A percentile compares a stretch with the other conserved stretches of the same genome.
phyloP scores from a whole-genome alignment of 2,797 vertebrate species.

The Liparis tanakae region DNA sequence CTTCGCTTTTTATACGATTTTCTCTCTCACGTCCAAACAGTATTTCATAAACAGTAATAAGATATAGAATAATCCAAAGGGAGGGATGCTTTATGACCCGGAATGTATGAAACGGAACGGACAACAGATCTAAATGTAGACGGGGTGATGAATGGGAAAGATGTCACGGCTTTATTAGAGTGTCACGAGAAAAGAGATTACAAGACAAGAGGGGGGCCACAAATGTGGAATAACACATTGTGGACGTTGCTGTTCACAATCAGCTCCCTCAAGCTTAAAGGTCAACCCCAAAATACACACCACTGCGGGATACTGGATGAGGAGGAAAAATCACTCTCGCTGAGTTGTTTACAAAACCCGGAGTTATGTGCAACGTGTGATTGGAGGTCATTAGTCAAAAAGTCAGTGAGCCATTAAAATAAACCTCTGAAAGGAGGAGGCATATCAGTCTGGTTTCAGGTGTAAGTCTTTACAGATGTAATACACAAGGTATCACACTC shows the following conservation, averaged over 20 bases:
- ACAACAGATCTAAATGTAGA: not conserved
- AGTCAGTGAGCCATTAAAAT: not conserved
- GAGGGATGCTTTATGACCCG: too few species aligned
- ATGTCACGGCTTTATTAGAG: not conserved
- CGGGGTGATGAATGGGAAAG: not conserved
- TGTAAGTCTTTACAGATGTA: slow-evolving; percentile 12
- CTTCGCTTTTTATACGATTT: too few species aligned
- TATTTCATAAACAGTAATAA: too few species aligned
- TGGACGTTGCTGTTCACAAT: not conserved
- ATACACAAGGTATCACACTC: not conserved
- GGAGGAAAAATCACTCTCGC: not conserved
- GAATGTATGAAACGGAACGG: not conserved
- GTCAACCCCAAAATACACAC: not conserved
- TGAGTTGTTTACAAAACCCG: not conserved
- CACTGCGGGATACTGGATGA: not conserved
- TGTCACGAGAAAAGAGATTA: not conserved
- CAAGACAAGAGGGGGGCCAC: not conserved
- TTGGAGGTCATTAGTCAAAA: not conserved
- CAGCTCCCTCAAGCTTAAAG: not conserved
- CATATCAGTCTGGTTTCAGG: not conserved
- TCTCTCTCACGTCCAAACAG: too few species aligned
- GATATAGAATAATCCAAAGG: too few species aligned
- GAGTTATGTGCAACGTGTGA: not conserved
- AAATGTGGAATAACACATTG: not conserved
- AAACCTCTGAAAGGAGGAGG: not conserved